Conservation (phyloP, 2,113 vertebrate species). For the Caloenas nicobarica region DNA sequence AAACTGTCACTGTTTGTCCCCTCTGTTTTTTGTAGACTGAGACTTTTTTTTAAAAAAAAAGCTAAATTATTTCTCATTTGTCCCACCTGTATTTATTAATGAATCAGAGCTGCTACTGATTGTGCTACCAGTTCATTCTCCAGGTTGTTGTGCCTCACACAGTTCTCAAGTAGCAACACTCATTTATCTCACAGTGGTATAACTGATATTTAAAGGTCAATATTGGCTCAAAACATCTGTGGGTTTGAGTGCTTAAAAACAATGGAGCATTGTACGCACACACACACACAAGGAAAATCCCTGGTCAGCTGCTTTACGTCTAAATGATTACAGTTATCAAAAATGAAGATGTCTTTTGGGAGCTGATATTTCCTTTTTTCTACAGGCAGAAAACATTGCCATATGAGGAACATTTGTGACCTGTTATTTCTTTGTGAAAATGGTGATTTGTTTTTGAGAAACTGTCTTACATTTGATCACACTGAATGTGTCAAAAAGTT, state of each 20-base stretch:
- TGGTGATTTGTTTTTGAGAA: fast-evolving
- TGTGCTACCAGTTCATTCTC: neutral
- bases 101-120: neutral
- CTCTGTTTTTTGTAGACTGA: neutral
- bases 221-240: conserved; percentile 37
- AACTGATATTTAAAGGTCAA: conserved; percentile 69
- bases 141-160: neutral
- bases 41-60: neutral
- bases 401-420: neutral
- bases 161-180: conserved; percentile 3
- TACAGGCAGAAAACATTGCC: neutral
- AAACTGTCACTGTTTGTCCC: neutral
- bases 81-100: neutral
- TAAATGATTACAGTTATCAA: conserved; percentile 3
- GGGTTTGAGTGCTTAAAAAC: conserved; percentile 26
- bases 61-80: neutral
- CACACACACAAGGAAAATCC: neutral
- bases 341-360: conserved; percentile 27
- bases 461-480: neutral
- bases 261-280: neutral
- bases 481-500: neutral
- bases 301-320: conserved; percentile 13
- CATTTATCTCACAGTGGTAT: conserved; percentile 43
- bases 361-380: conserved; percentile 36
- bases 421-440: neutral